A percentile compares a stretch with the other conserved stretches of the same genome.
Evolutionary conservation across 2,888 invertebrate genomes (phyloP).

Genomic region (Mythimna lalbum): DNA sequence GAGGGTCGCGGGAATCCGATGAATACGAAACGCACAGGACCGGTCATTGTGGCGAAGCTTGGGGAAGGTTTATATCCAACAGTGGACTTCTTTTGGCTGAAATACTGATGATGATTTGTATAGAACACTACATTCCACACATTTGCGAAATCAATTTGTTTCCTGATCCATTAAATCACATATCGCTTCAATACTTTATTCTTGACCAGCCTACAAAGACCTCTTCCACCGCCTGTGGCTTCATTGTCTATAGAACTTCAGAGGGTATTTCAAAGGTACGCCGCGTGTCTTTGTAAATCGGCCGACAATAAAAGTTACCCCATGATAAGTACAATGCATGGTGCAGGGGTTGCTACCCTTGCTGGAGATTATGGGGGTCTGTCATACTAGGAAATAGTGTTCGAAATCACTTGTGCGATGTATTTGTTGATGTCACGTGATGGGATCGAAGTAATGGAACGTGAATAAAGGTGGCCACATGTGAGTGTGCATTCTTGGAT

Average conservation of each 20-base stretch:
- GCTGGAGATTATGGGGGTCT: conserved; percentile 75
- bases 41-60: no score
- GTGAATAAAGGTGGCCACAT: background rate
- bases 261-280: conserved; percentile 73
- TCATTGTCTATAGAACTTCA: conserved; percentile 55
- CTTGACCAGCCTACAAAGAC: conserved; percentile 68
- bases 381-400: conserved; percentile 77
- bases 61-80: no score
- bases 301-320: conserved; percentile 87
- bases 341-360: conserved; percentile 87
- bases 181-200: conserved; percentile 82
- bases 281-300: conserved; percentile 72
- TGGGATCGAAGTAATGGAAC: conserved; percentile 37
- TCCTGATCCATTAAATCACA: conserved; percentile 87
- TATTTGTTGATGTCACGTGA: conserved; percentile 62
- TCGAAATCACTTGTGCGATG: conserved; percentile 81
- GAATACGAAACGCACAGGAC: no score
- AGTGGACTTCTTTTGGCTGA: no score
- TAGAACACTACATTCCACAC: conserved; percentile 70
- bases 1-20: no score
- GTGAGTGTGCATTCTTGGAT: conserved; percentile 1
- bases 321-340: conserved; percentile 85
- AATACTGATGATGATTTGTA: conserved; percentile 38
- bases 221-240: conserved; percentile 64
- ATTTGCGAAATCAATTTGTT: conserved; percentile 88